Evolutionary conservation across 2,888 invertebrate species (phyloP), one percentile per base, ranked within the genome.

Genomic region (Achlya flavicornis): DNA sequence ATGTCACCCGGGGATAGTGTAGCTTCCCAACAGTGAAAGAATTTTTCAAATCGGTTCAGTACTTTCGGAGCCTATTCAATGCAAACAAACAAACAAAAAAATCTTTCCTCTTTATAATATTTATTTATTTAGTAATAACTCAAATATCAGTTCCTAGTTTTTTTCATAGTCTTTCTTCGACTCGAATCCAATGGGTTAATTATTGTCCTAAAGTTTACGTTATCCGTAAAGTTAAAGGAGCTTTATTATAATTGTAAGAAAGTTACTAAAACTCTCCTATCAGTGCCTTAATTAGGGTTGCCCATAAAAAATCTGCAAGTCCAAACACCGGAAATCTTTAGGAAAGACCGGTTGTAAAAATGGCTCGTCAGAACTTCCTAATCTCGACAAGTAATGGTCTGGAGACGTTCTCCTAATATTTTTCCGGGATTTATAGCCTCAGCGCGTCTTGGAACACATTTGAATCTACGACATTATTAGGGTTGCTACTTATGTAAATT

Each of bases 331-430:
- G 53, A 53, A 19, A 53, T 53, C 16, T 1, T 53, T 53, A 53
- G 53, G 19, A 53, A 53, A 53, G 53, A 53, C 19, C 53, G n/a
- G 16, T 19, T 19, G 53, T 53, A 53, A 53, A 53, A 41, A 53
- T 6, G 53, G 19, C 19, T 53, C 53, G 53, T n/a, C 19, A 14
- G 19, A 53, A 19, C 19, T 53, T 53, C 19, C 53, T 53, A 53
- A 53, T 53, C 53, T 53, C 53, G 19, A 53, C 19, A 19, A 53
- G 19, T 53, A 53, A 53, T 53, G 53, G 53, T 19, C n/a, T 7
- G 53, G 19, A 53, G 53, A 19, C n/a, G 16, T 53, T 19, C 16
- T 53, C 10, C 1, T 53, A 48, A 48, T 48, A 48, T 48, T 53
- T 53, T 53, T 53, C 7, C 53, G 8, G 53, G 53, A 53, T 53